Percentiles rank a stretch among this genome's conserved stretches.
Conservation (phyloP, 2,888 invertebrate species). For the Andrena haemorrhoa region DNA sequence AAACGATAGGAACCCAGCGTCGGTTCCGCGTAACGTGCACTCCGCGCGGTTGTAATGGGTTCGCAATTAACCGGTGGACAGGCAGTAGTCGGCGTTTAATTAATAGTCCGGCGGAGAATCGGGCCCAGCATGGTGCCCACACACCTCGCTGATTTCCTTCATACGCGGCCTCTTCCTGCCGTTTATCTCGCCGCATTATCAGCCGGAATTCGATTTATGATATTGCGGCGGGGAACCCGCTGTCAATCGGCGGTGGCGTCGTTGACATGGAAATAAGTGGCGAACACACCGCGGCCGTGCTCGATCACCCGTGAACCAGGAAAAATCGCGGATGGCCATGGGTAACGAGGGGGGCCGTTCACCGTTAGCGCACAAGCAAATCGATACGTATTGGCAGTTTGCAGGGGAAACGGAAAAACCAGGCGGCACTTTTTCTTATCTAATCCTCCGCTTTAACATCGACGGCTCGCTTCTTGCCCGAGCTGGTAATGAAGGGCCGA, state of each 20-base stretch:
- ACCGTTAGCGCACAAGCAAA: slow-evolving; percentile 41
- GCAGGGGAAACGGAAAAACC: slow-evolving; percentile 20
- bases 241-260: slow-evolving; percentile 38
- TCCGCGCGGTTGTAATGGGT: slow-evolving; percentile 40
- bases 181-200: slow-evolving; percentile 59
- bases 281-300: slow-evolving; percentile 27
- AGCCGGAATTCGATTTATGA: slow-evolving; percentile 49
- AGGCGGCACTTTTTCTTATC: background rate
- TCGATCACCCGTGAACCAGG: slow-evolving; percentile 57
- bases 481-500: slow-evolving; percentile 13
- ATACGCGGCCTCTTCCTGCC: background rate
- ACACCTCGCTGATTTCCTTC: slow-evolving; percentile 62
- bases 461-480: slow-evolving; percentile 16
- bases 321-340: slow-evolving; percentile 47
- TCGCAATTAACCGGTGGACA: slow-evolving; percentile 67
- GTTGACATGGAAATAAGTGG: slow-evolving; percentile 44
- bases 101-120: slow-evolving; percentile 68
- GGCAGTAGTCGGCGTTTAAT: slow-evolving; percentile 72
- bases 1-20: slow-evolving; percentile 43
- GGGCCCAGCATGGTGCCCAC: slow-evolving; percentile 66
- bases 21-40: slow-evolving; percentile 45
- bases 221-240: slow-evolving; percentile 8
- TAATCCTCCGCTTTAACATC: slow-evolving; percentile 32
- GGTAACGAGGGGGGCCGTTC: slow-evolving; percentile 31
- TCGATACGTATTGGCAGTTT: background rate